These are phyloP conservation scores for Eupithecia exiguata DNA, from an alignment of 2,888 invertebrate genomes.

Conservation along the genomic window DNA sequence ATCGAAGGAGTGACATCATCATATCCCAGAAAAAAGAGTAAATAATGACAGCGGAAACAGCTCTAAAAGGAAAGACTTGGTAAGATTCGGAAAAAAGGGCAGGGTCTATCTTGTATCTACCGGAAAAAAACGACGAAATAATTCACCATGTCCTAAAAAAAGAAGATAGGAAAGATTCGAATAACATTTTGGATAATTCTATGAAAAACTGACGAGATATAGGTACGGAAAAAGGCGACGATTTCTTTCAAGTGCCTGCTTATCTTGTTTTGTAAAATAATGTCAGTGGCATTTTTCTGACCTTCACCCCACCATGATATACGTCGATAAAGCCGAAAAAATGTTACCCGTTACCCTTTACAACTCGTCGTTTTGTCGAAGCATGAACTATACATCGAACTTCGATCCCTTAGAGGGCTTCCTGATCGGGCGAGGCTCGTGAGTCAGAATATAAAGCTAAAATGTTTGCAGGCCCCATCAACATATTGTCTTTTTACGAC, in stretches of 20 bases:
- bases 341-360: conserved; percentile 26
- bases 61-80: background rate
- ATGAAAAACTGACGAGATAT: background rate
- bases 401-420: conserved; percentile 50
- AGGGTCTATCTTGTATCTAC: background rate
- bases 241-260: background rate
- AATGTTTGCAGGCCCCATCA: conserved; percentile 28
- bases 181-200: background rate
- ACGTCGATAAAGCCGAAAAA: conserved; percentile 32
- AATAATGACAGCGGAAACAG: background rate
- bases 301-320: conserved; percentile 4
- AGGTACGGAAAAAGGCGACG: background rate
- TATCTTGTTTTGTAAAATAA: background rate
- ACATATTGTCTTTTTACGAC: conserved; percentile 34
- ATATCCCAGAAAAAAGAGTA: background rate
- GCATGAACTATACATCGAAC: conserved; percentile 42
- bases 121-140: background rate
- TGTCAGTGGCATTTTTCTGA: conserved; percentile 4
- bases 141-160: background rate
- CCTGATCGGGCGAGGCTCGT: conserved; percentile 41
- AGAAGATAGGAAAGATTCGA: background rate
- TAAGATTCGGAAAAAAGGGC: background rate
- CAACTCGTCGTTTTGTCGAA: conserved; percentile 25
- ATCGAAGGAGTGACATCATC: conserved; percentile 2
- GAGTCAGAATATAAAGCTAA: conserved; percentile 24